Percentiles rank a stretch among this genome's conserved stretches.
Evolutionary conservation across 2,113 vertebrate species (phyloP).

Genomic region (Rhinolophus sinicus): DNA sequence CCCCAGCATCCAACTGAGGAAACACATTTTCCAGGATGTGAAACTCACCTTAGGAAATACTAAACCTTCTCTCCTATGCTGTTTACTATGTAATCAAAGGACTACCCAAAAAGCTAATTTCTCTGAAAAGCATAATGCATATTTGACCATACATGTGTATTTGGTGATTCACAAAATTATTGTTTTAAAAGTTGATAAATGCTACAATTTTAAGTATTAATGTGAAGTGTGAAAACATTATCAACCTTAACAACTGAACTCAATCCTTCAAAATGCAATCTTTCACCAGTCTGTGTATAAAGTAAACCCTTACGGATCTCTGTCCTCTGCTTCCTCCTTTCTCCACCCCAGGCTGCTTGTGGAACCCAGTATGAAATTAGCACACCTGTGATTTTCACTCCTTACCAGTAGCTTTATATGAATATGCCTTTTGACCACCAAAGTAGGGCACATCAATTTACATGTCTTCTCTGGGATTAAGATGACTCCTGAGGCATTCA

Average conservation of each 20-base stretch:
- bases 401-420: background rate
- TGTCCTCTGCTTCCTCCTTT: background rate
- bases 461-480: background rate
- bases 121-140: background rate
- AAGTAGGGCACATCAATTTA: background rate
- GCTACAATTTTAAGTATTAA: background rate
- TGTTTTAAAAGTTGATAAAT: background rate
- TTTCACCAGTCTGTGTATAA: background rate
- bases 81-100: background rate
- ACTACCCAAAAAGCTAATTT: background rate
- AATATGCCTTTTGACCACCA: background rate
- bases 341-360: background rate
- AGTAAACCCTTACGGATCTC: background rate
- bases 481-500: background rate
- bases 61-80: background rate
- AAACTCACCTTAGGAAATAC: slow-evolving; percentile 33
- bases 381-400: background rate
- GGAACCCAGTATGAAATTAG: background rate
- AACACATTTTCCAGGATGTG: background rate
- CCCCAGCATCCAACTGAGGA: background rate
- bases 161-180: background rate
- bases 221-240: background rate
- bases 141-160: background rate
- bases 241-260: background rate
- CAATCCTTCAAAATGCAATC: background rate